phyloP scores from a whole-genome alignment of 1,140 invertebrate species.

The Piezodorus guildinii region DNA sequence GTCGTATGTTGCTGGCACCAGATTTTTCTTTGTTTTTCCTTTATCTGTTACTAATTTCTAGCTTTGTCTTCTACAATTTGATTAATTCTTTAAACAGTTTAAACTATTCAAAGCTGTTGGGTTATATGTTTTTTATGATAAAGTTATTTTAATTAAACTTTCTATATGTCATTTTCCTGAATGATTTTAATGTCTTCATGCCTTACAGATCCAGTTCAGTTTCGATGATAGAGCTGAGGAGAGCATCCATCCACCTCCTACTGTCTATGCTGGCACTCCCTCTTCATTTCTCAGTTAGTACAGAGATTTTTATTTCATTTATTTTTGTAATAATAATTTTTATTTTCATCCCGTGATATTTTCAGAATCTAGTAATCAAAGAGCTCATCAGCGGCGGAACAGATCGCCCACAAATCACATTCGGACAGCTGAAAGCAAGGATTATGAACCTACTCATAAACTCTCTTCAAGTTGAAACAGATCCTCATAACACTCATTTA shows the following conservation, averaged over 20 bases:
- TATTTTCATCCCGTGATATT: slow-evolving; percentile 15
- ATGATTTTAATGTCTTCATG: no score
- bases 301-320: background rate
- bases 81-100: no score
- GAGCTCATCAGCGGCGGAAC: slow-evolving; percentile 42
- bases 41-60: no score
- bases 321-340: background rate
- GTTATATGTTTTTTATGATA: no score
- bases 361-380: slow-evolving; percentile 57
- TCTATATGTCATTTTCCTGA: no score
- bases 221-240: slow-evolving; percentile 66
- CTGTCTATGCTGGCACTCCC: slow-evolving; percentile 81
- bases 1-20: no score
- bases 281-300: slow-evolving; percentile 68
- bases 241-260: slow-evolving; percentile 80
- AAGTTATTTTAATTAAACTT: no score
- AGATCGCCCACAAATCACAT: slow-evolving; percentile 42
- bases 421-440: slow-evolving; percentile 65
- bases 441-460: slow-evolving; percentile 77
- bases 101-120: no score
- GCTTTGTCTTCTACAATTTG: no score
- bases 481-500: slow-evolving; percentile 83
- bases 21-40: no score
- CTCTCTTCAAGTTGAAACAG: slow-evolving; percentile 73
- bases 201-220: slow-evolving; percentile 33